Conservation (phyloP, 2,113 vertebrate species). For the Sorex araneus region DNA sequence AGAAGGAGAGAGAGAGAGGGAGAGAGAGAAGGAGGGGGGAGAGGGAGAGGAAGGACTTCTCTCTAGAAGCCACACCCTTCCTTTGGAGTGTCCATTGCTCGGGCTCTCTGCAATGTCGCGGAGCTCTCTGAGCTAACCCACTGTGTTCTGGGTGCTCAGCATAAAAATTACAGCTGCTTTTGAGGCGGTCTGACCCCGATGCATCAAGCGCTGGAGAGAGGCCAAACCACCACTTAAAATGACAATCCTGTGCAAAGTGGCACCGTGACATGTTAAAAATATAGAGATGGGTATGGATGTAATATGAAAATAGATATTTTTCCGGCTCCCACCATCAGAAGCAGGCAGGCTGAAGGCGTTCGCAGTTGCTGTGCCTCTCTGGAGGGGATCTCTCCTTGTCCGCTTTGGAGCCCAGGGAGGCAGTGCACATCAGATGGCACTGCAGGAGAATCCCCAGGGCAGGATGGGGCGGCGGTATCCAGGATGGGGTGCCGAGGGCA, state of each 20-base stretch:
- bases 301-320: slow-evolving; percentile 59
- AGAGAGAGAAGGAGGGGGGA: not conserved
- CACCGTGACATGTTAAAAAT: slow-evolving; percentile 74
- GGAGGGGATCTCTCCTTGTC: slow-evolving; percentile 60
- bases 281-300: slow-evolving; percentile 38
- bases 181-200: slow-evolving; percentile 67
- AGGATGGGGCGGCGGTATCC: not conserved
- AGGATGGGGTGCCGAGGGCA: not conserved
- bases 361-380: slow-evolving; percentile 43
- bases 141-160: slow-evolving; percentile 66
- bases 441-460: slow-evolving; percentile 75
- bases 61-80: not conserved
- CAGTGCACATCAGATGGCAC: slow-evolving; percentile 59
- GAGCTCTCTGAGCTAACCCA: not conserved
- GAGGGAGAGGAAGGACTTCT: not conserved
- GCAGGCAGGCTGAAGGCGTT: slow-evolving; percentile 59
- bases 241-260: slow-evolving; percentile 70
- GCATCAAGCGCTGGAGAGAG: slow-evolving; percentile 82
- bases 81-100: not conserved
- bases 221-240: slow-evolving; percentile 86
- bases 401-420: slow-evolving; percentile 72
- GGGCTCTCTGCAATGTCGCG: not conserved
- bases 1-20: not conserved
- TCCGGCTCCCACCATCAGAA: slow-evolving; percentile 35
- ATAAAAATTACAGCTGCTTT: slow-evolving; percentile 59